phyloP scores from a whole-genome alignment of 53 echinoderm and acorn worm species.

The Antedon mediterranea region DNA sequence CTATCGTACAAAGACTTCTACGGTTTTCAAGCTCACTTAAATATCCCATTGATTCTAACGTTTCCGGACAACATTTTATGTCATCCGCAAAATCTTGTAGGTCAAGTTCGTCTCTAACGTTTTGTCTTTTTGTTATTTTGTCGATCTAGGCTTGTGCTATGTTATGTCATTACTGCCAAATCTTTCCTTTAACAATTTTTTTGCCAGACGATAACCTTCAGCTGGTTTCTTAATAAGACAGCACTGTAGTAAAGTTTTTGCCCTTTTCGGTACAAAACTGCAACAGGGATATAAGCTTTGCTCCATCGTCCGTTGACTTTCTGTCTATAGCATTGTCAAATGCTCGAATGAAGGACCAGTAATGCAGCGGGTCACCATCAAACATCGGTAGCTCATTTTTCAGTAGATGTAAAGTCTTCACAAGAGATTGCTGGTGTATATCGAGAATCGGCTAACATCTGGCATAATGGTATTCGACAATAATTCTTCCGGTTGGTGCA shows the following conservation, averaged over 20 bases:
- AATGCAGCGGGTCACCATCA: slow-evolving; percentile 33
- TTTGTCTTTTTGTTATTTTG: slow-evolving; percentile 26
- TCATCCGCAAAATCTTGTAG: slow-evolving; percentile 32
- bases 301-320: slow-evolving; percentile 4
- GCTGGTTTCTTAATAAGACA: slow-evolving; percentile 29
- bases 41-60: too few relatives aligned
- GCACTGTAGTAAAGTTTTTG: slow-evolving; percentile 20
- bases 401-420: slow-evolving; percentile 2
- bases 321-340: slow-evolving; percentile 35
- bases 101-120: slow-evolving; percentile 1
- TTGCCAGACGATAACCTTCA: slow-evolving; percentile 20
- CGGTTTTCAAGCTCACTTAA: too few relatives aligned
- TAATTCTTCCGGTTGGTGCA: too few relatives aligned
- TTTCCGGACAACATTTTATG: slow-evolving; percentile 20
- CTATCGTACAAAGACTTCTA: not conserved
- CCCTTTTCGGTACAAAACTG: slow-evolving; percentile 36
- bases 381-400: slow-evolving; percentile 25
- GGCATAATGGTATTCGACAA: too few relatives aligned
- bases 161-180: slow-evolving; percentile 23
- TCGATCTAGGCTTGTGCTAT: slow-evolving; percentile 36
- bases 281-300: slow-evolving; percentile 23
- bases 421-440: too few relatives aligned
- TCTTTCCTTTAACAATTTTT: slow-evolving; percentile 21
- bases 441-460: too few relatives aligned
- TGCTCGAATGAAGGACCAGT: slow-evolving; percentile 20